Percentiles rank a stretch among this genome's conserved stretches.
These are phyloP conservation scores for Portunus trituberculatus DNA, from an alignment of 1,140 invertebrate genomes.

Conservation along the genomic window DNA sequence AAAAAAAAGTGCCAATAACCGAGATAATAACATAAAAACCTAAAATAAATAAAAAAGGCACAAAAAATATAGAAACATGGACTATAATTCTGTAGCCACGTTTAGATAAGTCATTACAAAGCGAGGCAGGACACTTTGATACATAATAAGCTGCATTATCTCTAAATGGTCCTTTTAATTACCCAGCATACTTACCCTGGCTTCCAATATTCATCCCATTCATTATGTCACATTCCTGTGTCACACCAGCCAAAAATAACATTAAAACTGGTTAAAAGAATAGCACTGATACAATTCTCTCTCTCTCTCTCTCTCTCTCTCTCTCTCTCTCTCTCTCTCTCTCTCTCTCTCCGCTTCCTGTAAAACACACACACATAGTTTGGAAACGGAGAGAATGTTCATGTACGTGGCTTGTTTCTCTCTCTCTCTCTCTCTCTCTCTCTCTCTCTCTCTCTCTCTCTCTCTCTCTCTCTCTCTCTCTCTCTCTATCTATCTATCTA, in stretches of 20 bases:
- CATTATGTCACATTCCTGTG: not conserved
- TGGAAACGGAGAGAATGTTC: too few relatives aligned
- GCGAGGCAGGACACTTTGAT: too few relatives aligned
- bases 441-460: not conserved
- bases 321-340: not conserved
- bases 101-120: too few relatives aligned
- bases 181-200: not conserved
- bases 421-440: not conserved
- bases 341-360: too few relatives aligned
- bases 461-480: not conserved
- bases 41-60: too few relatives aligned
- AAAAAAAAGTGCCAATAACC: not conserved
- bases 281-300: not conserved
- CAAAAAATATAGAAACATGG: too few relatives aligned
- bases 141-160: not conserved
- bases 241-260: not conserved
- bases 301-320: not conserved
- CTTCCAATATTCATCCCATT: not conserved
- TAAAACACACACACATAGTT: too few relatives aligned
- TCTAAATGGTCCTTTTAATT: not conserved
- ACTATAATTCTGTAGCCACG: too few relatives aligned
- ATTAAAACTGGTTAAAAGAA: not conserved
- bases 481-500: too few relatives aligned
- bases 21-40: too few relatives aligned
- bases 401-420: too few relatives aligned